These are phyloP conservation scores for Oxygymnocypris stewartii DNA, from an alignment of 2,113 vertebrate species.

Conservation along the genomic window DNA sequence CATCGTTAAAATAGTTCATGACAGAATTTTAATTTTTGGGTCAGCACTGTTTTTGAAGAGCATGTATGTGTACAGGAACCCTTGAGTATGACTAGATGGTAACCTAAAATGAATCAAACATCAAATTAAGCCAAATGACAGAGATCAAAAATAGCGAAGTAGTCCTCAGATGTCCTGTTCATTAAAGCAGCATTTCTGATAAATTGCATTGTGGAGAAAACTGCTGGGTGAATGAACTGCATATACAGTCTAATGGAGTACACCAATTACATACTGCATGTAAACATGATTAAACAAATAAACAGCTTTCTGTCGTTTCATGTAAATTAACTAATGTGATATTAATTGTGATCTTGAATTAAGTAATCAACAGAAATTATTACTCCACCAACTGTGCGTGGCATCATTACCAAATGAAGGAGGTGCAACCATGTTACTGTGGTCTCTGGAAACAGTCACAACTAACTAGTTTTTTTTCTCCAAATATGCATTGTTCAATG, in stretches of 20 bases:
- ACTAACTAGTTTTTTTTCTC: neutral
- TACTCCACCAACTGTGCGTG: neutral
- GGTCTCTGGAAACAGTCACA: neutral
- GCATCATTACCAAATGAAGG: neutral
- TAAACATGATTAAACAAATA: neutral
- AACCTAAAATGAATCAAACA: neutral
- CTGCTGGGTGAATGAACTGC: neutral
- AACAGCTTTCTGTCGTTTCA: neutral
- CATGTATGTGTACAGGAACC: neutral
- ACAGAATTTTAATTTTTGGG: too few species aligned
- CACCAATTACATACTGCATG: neutral
- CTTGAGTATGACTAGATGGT: neutral
- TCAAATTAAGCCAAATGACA: neutral
- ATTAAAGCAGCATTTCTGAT: neutral
- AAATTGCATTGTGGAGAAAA: neutral
- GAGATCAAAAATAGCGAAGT: neutral
- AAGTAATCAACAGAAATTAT: neutral
- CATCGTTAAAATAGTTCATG: too few species aligned
- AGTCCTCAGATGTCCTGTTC: neutral
- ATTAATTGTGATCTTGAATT: neutral
- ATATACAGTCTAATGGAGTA: neutral
- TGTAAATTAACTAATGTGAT: neutral
- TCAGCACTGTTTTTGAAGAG: neutral
- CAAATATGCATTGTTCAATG: neutral
- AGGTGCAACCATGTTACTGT: neutral